phyloP scores from a whole-genome alignment of 2,888 invertebrate species.

The Cantharis flavilabris region DNA sequence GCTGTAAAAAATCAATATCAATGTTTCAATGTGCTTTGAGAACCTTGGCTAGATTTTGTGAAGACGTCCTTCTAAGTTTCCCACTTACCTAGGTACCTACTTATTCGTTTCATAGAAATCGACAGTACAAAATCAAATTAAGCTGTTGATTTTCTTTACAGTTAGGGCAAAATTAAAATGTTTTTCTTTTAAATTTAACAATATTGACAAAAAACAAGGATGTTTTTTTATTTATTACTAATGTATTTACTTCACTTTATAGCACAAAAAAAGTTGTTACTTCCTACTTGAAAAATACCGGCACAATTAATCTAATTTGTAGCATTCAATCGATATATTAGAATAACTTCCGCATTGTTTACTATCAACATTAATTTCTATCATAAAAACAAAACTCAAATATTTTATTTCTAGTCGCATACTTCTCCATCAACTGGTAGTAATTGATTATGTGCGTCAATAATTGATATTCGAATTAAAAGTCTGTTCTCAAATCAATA shows the following conservation, averaged over 20 bases:
- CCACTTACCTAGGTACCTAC: not conserved
- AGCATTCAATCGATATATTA: not conserved
- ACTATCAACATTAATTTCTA: not conserved
- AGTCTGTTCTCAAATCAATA: not conserved
- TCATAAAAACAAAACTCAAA: not conserved
- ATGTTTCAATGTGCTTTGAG: not conserved
- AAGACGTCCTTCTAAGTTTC: not conserved
- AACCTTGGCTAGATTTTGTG: not conserved
- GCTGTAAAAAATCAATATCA: not conserved
- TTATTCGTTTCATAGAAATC: not conserved
- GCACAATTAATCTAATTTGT: not conserved
- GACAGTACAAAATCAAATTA: not conserved
- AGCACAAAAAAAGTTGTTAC: not conserved
- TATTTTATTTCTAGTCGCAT: not conserved
- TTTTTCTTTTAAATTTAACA: not conserved
- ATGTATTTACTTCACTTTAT: not conserved
- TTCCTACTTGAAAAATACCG: not conserved
- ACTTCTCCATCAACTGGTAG: not conserved
- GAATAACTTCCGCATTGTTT: not conserved
- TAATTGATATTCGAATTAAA: not conserved
- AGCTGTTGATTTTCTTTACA: not conserved
- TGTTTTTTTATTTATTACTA: not conserved
- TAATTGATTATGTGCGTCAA: not conserved
- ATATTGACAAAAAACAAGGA: not conserved
- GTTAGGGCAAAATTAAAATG: not conserved